Conservation (phyloP, 2,113 vertebrate genomes). For the Heterocephalus glaber region DNA sequence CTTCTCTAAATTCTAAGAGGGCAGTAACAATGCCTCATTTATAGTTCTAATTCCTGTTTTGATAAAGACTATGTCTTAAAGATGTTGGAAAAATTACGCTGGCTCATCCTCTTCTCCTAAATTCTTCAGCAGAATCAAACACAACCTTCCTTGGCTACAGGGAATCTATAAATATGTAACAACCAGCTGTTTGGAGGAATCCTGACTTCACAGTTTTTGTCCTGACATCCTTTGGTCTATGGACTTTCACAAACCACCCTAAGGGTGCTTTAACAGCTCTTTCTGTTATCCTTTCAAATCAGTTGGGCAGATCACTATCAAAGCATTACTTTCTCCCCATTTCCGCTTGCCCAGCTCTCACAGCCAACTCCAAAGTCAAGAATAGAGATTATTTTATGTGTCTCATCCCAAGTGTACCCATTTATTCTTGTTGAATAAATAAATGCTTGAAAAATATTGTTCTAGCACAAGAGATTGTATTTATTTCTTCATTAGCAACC, state of each 20-base stretch:
- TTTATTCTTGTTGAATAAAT: not conserved
- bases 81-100: not conserved
- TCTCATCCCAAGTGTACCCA: not conserved
- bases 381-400: not conserved
- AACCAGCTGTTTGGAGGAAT: not conserved
- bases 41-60: not conserved
- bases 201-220: not conserved
- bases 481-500: constrained; percentile 55
- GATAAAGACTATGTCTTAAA: not conserved
- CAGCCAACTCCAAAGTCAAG: not conserved
- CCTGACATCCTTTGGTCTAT: not conserved
- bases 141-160: not conserved
- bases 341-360: not conserved
- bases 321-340: not conserved
- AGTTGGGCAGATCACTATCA: not conserved
- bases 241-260: not conserved
- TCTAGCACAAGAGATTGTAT: not conserved
- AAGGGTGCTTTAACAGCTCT: not conserved
- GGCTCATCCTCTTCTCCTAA: not conserved
- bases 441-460: constrained; percentile 22
- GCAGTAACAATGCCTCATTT: not conserved
- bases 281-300: not conserved
- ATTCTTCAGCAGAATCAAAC: not conserved
- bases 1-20: constrained; percentile 9
- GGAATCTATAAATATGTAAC: not conserved